phyloP scores from a whole-genome alignment of 2,113 vertebrate species.

The Saguinus imperator region DNA sequence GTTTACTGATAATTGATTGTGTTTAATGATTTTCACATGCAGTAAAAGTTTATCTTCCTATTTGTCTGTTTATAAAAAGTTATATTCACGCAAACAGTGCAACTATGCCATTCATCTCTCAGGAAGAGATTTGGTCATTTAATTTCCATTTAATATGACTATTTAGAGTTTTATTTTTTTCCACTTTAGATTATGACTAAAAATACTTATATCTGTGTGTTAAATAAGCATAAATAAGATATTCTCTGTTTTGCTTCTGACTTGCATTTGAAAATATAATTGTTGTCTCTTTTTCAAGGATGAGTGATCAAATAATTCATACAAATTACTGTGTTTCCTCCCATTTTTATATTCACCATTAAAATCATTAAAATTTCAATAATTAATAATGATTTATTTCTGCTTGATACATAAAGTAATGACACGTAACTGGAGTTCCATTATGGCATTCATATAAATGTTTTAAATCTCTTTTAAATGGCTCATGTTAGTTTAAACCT shows the following conservation, averaged over 20 bases:
- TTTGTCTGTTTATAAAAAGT: slow-evolving; percentile 40
- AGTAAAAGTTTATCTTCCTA: background rate
- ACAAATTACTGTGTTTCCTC: background rate
- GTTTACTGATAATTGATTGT: slow-evolving; percentile 11
- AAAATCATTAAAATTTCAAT: slow-evolving; percentile 7
- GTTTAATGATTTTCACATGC: background rate
- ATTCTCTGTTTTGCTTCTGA: background rate
- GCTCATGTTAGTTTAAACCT: background rate
- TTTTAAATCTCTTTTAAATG: background rate
- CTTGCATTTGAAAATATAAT: slow-evolving; percentile 30
- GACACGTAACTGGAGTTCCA: background rate
- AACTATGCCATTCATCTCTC: slow-evolving; percentile 32
- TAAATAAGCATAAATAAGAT: background rate
- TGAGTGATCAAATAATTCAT: slow-evolving; percentile 10
- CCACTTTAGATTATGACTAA: slow-evolving; percentile 26
- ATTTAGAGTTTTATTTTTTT: background rate
- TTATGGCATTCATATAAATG: background rate
- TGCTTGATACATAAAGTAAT: background rate
- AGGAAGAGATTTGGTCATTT: slow-evolving; percentile 3
- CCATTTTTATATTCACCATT: background rate
- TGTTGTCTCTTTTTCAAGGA: background rate
- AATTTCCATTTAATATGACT: background rate
- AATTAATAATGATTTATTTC: background rate
- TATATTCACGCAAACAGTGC: background rate
- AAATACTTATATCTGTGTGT: background rate